Evolutionary conservation across 2,113 vertebrate species (phyloP).

Genomic region (Phocoena sinus): DNA sequence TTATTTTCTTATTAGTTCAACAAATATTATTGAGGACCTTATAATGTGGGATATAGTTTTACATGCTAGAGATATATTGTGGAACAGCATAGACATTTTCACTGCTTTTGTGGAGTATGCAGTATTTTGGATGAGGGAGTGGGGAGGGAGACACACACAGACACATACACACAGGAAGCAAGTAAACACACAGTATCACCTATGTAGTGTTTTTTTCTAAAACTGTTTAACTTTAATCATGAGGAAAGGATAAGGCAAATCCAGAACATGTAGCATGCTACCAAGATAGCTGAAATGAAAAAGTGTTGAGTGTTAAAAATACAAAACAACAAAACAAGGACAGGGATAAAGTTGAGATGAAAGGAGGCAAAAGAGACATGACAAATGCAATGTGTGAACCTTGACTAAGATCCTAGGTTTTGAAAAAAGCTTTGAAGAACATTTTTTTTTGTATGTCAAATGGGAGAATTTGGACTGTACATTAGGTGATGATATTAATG

Average conservation of each 20-base stretch:
- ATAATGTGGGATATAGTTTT: background rate
- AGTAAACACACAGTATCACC: background rate
- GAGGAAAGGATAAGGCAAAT: background rate
- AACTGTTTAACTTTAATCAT: constrained; percentile 10
- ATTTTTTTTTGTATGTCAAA: background rate
- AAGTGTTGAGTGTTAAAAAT: background rate
- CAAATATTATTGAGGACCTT: background rate
- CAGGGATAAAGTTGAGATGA: background rate
- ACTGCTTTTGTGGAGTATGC: background rate
- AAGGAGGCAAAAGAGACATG: background rate
- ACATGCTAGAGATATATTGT: background rate
- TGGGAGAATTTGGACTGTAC: background rate
- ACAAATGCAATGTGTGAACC: background rate
- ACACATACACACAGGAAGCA: background rate
- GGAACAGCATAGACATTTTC: background rate
- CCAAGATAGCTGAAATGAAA: background rate
- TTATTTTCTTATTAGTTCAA: background rate
- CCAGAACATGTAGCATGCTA: background rate
- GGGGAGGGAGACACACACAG: background rate
- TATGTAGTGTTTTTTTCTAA: background rate
- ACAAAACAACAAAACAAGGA: background rate
- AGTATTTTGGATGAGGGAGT: background rate
- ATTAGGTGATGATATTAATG: background rate
- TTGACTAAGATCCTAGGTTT: background rate
- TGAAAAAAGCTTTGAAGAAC: background rate